A percentile compares a stretch with the other conserved stretches of the same genome.
Evolutionary conservation across 2,888 invertebrate genomes (phyloP).

Genomic region (Synanthedon andrenaeformis): DNA sequence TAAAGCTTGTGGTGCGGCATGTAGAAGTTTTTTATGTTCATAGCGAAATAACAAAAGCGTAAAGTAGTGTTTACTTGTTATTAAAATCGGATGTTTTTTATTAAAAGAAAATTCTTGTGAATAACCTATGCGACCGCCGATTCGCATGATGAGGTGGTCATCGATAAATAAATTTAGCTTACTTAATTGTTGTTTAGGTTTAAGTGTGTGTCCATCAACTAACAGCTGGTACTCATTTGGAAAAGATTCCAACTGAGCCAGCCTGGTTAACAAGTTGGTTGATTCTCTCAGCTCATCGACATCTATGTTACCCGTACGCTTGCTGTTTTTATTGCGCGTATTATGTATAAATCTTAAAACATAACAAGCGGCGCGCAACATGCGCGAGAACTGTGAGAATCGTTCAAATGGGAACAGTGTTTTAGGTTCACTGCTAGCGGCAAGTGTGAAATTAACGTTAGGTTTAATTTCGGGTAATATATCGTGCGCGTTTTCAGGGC

Average conservation of each 20-base stretch:
- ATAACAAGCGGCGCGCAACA: conserved; percentile 5
- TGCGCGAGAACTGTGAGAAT: conserved; percentile 6
- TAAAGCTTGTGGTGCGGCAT: conserved; percentile 8
- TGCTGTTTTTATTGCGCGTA: not conserved
- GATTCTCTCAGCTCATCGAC: not conserved
- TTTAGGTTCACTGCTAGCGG: not conserved
- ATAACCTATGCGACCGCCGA: conserved; percentile 4
- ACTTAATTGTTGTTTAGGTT: not conserved
- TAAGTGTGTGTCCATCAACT: not conserved
- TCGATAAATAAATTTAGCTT: not conserved
- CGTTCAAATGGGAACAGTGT: not conserved
- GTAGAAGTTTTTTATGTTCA: conserved; percentile 6
- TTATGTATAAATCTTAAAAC: conserved; percentile 5
- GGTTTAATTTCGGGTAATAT: not conserved
- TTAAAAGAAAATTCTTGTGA: conserved; percentile 2
- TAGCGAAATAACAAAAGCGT: conserved; percentile 4
- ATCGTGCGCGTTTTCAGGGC: no score
- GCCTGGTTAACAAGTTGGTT: not conserved
- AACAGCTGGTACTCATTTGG: not conserved
- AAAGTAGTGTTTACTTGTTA: conserved; percentile 6
- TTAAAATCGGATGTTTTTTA: conserved; percentile 7
- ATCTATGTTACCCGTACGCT: not conserved
- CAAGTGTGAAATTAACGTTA: not conserved
- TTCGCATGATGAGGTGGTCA: conserved; percentile 2
- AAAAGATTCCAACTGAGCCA: not conserved